Conservation (phyloP, 2,113 vertebrate species). For the Trichechus manatus region DNA sequence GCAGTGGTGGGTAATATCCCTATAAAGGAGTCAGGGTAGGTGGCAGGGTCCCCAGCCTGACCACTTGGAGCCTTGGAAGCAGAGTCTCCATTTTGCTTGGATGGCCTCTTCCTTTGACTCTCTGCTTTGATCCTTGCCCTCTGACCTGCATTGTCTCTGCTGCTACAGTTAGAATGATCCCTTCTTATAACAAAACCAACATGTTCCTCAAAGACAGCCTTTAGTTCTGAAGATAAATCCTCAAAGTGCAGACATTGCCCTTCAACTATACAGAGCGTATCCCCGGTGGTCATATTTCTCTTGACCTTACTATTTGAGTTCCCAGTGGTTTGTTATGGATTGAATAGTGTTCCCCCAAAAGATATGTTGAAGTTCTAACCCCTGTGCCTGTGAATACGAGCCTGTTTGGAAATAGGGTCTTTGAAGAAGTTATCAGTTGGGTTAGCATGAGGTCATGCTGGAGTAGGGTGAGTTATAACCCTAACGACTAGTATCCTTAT, state of each 20-base stretch:
- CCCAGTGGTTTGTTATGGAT: not conserved
- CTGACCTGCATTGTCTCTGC: not conserved
- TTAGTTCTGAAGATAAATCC: not conserved
- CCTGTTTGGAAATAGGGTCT: not conserved
- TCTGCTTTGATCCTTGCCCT: not conserved
- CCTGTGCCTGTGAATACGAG: not conserved
- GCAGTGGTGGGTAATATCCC: not conserved
- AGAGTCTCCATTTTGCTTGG: fast-evolving
- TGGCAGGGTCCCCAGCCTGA: not conserved
- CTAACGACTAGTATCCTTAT: not conserved
- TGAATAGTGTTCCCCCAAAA: not conserved
- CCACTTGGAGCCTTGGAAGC: not conserved
- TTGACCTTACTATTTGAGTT: not conserved
- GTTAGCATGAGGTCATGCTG: not conserved
- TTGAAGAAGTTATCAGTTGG: not conserved
- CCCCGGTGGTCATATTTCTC: not conserved
- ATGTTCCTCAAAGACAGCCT: fast-evolving
- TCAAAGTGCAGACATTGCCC: not conserved
- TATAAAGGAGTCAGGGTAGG: not conserved
- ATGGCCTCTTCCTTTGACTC: not conserved
- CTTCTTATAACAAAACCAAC: not conserved
- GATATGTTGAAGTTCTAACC: not conserved
- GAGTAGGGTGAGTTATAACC: not conserved
- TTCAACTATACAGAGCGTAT: fast-evolving
- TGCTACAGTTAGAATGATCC: not conserved